Evolutionary conservation across 2,113 vertebrate genomes (phyloP).

Genomic region (Catharus minimus): DNA sequence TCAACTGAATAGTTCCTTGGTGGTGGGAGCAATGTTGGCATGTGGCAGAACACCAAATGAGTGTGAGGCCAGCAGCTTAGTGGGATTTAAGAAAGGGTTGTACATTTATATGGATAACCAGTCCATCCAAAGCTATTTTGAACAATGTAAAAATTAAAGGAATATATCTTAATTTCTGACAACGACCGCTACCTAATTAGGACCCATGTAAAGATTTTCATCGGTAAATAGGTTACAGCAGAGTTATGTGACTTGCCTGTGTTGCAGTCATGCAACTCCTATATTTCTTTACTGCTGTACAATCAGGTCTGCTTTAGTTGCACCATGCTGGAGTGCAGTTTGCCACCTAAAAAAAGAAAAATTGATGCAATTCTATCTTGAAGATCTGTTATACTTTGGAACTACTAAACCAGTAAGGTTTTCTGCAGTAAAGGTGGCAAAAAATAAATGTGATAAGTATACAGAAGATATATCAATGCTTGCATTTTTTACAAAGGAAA

Average conservation of each 20-base stretch:
- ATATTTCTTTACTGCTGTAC: not conserved
- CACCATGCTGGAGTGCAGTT: fast-evolving
- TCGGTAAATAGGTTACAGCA: not conserved
- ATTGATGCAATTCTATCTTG: not conserved
- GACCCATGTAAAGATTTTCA: not conserved
- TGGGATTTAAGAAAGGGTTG: not conserved
- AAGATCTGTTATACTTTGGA: not conserved
- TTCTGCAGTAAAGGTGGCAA: not conserved
- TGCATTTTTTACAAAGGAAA: not conserved
- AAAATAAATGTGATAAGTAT: not conserved
- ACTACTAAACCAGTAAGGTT: not conserved
- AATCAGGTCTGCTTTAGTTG: not conserved
- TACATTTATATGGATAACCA: not conserved
- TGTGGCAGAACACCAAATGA: not conserved
- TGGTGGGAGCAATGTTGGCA: not conserved
- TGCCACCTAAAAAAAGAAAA: not conserved
- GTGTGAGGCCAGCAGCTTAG: not conserved
- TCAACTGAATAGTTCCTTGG: not conserved
- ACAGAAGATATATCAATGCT: not conserved
- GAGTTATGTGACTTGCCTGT: not conserved
- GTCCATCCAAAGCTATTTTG: not conserved
- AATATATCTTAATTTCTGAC: not conserved
- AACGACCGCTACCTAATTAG: not conserved
- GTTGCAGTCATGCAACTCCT: not conserved
- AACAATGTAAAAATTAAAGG: not conserved